Evolutionary conservation across 2,797 vertebrate genomes (phyloP).

Genomic region (Fistularia tabacaria): DNA sequence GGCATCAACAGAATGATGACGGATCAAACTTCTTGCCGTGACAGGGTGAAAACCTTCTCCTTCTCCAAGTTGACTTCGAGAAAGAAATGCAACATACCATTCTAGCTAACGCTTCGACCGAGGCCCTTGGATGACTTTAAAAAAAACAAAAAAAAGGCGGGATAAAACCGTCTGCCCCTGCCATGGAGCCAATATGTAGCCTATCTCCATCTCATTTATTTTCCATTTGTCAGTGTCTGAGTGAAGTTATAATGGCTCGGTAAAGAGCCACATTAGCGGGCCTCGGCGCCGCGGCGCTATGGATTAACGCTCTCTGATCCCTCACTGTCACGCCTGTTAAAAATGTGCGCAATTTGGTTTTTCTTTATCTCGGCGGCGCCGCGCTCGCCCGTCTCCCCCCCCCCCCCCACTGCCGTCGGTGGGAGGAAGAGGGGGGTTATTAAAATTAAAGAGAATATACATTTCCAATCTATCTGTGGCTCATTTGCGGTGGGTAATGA

Average conservation of each 20-base stretch:
- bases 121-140: too few species aligned
- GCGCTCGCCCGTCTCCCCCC: constrained; percentile 32
- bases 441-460: constrained; percentile 19
- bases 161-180: background rate
- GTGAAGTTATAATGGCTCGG: constrained; percentile 51
- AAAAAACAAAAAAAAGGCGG: too few species aligned
- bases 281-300: constrained; percentile 49
- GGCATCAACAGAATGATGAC: too few species aligned
- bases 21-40: too few species aligned
- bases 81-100: too few species aligned
- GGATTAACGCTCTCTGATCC: constrained; percentile 67
- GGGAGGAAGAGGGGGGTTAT: too few species aligned
- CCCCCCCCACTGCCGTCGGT: constrained; percentile 25
- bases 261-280: constrained; percentile 63
- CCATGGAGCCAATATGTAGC: constrained; percentile 24
- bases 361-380: constrained; percentile 65
- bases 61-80: too few species aligned
- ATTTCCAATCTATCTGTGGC: constrained; percentile 52
- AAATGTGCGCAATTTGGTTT: constrained; percentile 61
- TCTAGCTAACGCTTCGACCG: too few species aligned
- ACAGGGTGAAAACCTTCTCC: too few species aligned
- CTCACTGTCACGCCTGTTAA: constrained; percentile 64
- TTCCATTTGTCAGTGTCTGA: constrained; percentile 49
- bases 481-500: constrained; percentile 59
- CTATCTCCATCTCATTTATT: constrained; percentile 49